Conservation (phyloP, 2,888 invertebrate genomes). For the Hoplodrina blanda region DNA sequence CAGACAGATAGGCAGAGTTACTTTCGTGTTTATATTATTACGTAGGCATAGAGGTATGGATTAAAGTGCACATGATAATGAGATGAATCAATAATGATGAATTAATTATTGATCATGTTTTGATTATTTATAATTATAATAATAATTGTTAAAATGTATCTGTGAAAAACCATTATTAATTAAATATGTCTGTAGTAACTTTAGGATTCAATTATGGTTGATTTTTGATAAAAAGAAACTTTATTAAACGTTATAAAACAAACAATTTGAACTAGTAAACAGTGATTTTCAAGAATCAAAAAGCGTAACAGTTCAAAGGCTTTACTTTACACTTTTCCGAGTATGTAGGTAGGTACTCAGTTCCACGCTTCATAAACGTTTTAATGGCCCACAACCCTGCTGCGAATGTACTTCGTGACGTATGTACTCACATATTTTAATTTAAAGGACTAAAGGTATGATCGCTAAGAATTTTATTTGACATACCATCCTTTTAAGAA, state of each 20-base stretch:
- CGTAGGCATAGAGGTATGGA: too few relatives aligned
- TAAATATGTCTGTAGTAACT: too few relatives aligned
- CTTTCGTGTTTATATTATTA: too few relatives aligned
- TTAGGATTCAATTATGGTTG: background rate
- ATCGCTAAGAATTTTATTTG: conserved; percentile 37
- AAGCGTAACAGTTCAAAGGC: conserved; percentile 4
- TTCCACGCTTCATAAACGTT: conserved; percentile 56
- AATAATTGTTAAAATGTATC: too few relatives aligned
- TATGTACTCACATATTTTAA: conserved; percentile 37
- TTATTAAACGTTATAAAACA: background rate
- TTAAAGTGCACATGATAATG: background rate
- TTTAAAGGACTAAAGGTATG: conserved; percentile 25
- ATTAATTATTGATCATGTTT: too few relatives aligned
- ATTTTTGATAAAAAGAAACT: background rate
- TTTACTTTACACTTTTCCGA: conserved; percentile 8
- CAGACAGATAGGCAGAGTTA: too few relatives aligned
- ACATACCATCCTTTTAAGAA: conserved; percentile 32
- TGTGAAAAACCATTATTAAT: too few relatives aligned
- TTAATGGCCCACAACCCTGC: conserved; percentile 56
- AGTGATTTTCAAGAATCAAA: conserved; percentile 10
- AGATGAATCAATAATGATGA: background rate
- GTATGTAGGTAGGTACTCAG: background rate
- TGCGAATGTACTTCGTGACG: conserved; percentile 43
- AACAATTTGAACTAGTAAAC: background rate
- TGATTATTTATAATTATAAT: too few relatives aligned